phyloP scores from a whole-genome alignment of 2,113 vertebrate genomes.

The Hoplias malabaricus region DNA sequence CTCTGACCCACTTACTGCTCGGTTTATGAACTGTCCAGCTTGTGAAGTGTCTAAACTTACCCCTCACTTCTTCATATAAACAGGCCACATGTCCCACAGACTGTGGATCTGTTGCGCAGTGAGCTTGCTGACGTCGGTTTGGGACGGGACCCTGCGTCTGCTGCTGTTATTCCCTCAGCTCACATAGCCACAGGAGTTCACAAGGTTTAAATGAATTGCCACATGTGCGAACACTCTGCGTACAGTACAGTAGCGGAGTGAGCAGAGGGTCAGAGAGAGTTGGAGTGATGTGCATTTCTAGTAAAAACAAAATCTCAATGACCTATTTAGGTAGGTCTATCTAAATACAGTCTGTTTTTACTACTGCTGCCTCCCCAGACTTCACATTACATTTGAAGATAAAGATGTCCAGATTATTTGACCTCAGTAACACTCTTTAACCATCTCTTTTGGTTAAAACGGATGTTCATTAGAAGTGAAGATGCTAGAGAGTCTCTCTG shows the following conservation, averaged over 20 bases:
- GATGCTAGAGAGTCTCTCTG: too few species aligned
- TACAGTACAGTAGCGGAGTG: not conserved
- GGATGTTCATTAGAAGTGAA: too few species aligned
- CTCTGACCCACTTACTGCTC: conserved; percentile 17
- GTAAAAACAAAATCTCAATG: too few species aligned
- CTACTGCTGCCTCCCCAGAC: not conserved
- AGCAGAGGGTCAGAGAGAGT: not conserved
- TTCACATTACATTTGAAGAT: too few species aligned
- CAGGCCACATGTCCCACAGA: conserved; percentile 10
- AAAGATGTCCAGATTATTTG: too few species aligned
- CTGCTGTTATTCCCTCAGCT: not conserved
- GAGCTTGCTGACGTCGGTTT: not conserved
- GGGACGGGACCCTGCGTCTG: not conserved
- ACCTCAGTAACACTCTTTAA: too few species aligned
- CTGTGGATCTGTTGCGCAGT: not conserved
- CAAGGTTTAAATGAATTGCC: not conserved
- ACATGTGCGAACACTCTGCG: not conserved
- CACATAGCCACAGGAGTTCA: not conserved
- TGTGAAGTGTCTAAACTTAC: not conserved
- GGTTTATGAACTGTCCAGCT: not conserved
- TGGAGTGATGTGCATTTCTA: too few species aligned
- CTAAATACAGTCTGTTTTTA: too few species aligned
- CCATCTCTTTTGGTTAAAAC: too few species aligned
- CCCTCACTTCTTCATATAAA: conserved; percentile 2
- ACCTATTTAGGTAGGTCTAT: too few species aligned